Conservation (phyloP, 2,797 vertebrate species). For the Acrossocheilus fasciatus region DNA sequence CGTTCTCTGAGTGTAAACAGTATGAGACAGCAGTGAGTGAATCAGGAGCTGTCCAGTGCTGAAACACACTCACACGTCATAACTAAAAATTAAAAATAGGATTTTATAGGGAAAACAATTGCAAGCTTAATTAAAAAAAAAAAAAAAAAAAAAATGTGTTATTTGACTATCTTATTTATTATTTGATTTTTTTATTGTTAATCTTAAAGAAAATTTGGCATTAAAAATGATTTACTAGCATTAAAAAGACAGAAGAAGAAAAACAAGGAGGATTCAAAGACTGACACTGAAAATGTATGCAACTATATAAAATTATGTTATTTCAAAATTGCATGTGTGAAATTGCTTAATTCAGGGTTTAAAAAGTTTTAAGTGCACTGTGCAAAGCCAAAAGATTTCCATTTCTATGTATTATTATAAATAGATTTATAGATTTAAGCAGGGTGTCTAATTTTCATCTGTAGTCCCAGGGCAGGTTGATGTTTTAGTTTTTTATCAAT, state of each 20-base stretch:
- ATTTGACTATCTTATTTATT: background rate
- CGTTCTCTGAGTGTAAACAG: background rate
- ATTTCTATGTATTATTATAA: background rate
- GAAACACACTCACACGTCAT: conserved; percentile 20
- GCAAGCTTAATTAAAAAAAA: background rate
- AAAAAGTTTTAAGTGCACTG: background rate
- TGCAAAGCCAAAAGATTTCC: background rate
- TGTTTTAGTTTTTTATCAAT: background rate
- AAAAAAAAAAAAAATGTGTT: background rate
- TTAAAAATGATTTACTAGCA: no score
- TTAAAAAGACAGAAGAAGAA: no score
- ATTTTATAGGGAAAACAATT: background rate
- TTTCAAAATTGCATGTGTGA: background rate
- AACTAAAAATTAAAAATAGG: background rate
- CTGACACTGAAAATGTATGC: background rate
- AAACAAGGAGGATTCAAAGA: background rate
- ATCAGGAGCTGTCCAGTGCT: conserved; percentile 59
- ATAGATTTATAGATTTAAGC: no score
- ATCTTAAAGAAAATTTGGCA: no score
- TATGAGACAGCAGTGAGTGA: background rate
- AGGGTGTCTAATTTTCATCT: background rate
- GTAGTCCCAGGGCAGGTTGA: no score
- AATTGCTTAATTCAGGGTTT: background rate
- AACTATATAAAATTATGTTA: background rate
- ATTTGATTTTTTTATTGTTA: background rate